These are phyloP conservation scores for Astyanax mexicanus DNA, from an alignment of 2,797 vertebrate species.

Conservation along the genomic window DNA sequence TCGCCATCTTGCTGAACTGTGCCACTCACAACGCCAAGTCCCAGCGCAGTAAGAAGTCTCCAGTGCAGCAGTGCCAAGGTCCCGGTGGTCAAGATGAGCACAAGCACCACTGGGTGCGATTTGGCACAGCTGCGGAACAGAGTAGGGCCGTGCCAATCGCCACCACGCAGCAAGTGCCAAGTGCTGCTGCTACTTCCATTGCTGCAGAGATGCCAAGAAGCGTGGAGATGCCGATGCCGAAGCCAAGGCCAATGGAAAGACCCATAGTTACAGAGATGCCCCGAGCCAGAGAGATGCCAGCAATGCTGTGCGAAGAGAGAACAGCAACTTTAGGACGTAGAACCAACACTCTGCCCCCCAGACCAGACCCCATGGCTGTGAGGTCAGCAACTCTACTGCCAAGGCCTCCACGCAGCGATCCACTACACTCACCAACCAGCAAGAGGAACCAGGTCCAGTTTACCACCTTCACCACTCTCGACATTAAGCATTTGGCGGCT, in stretches of 20 bases:
- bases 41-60: constrained; percentile 82
- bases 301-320: constrained; percentile 77
- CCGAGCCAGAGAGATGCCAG: constrained; percentile 73
- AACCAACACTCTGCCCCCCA: constrained; percentile 70
- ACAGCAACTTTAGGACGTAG: constrained; percentile 86
- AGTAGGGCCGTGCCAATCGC: constrained; percentile 58
- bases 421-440: constrained; percentile 90
- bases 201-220: constrained; percentile 44
- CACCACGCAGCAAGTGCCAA: constrained; percentile 60
- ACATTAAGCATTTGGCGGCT: constrained; percentile 79
- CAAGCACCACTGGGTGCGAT: constrained; percentile 91
- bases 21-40: constrained; percentile 83
- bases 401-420: constrained; percentile 76
- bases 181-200: too few species aligned
- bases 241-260: constrained; percentile 9
- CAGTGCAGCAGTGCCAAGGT: constrained; percentile 79
- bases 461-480: constrained; percentile 90
- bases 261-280: constrained; percentile 45
- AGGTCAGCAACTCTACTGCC: constrained; percentile 74
- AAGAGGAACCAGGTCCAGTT: constrained; percentile 96
- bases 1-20: constrained; percentile 93
- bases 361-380: constrained; percentile 75
- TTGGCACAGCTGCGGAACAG: constrained; percentile 77
- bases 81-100: constrained; percentile 82
- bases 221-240: constrained; percentile 25